Percentiles rank a stretch among this genome's conserved stretches.
Evolutionary conservation across 2,113 vertebrate genomes (phyloP).

Genomic region (Hyperoodon ampullatus): DNA sequence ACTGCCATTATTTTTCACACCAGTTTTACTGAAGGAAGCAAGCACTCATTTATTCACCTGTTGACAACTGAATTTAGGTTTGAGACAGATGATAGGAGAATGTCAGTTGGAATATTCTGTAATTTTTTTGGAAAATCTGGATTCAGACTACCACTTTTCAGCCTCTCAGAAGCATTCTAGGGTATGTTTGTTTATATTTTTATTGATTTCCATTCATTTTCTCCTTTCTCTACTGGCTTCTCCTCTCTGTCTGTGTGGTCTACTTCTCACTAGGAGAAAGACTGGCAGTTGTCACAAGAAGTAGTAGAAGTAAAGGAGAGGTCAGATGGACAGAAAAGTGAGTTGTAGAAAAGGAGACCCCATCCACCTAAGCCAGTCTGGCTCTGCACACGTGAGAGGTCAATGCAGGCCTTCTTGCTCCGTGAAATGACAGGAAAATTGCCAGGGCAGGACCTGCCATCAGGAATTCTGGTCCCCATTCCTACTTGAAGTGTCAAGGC

Average conservation of each 20-base stretch:
- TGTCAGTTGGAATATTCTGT: neutral
- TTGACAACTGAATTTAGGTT: neutral
- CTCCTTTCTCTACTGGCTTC: neutral
- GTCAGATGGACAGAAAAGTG: neutral
- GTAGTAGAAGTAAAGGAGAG: neutral
- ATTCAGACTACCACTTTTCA: neutral
- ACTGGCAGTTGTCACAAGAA: neutral
- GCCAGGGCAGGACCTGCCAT: neutral
- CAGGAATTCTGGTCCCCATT: slow-evolving; percentile 49
- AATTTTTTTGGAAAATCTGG: neutral
- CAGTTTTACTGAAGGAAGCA: neutral
- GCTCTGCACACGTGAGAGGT: neutral
- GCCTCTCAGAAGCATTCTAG: neutral
- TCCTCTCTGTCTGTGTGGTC: neutral
- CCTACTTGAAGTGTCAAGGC: neutral
- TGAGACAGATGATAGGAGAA: neutral
- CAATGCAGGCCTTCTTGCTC: neutral
- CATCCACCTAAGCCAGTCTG: neutral
- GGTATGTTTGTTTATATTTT: neutral
- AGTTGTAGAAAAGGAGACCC: neutral
- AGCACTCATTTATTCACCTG: neutral
- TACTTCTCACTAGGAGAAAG: neutral
- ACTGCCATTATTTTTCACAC: neutral
- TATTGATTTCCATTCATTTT: neutral
- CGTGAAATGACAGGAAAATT: neutral